Evolutionary conservation across 2,113 vertebrate species (phyloP), one percentile per base, ranked within the genome.

Genomic region (Nerophis lumbriciformis): DNA sequence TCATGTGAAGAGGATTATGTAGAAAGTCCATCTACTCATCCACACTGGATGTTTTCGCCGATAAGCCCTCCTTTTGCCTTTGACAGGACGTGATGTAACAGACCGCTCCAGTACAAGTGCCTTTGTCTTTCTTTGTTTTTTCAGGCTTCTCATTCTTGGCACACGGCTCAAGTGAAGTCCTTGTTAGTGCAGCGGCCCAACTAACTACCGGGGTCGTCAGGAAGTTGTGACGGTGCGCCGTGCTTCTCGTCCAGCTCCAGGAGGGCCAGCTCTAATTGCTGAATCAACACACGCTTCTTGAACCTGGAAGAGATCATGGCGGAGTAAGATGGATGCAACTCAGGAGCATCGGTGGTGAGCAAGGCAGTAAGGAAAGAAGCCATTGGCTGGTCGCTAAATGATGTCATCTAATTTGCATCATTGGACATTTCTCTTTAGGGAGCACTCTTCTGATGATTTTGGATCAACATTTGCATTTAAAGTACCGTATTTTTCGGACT

Each of bases 231-330:
- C 52, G 88, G 77, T 44, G 91, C 66, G 35, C 85, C 61, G 67
- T 88, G 86, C 69, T 73, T 85, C 69, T 89, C 88, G 73, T 96
- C 91, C 73, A 97, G 79, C 71, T 93, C 90, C 39, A 92, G 87
- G 62, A 99, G 91, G 74, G 90, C 85, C 63, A 82, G 89, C 89
- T 98, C 96, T 88, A 99, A 90, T 87, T 96, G 93, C 88, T 98
- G 95, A 90, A 99, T 98, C 93, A 98, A 92, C 19, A 98, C 92
- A 73, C 94, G 91, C 90, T 97, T 98, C 91, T 98, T 99, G 91
- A 99, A 98, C 90, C 97, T 99, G 85, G 13, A 44, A 21, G 15
- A 53, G 36, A 80, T 14, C 36, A 16, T 15, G 9, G 39, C 9
- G 16, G 35, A 11, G 1, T 11, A 5, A 54, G 53, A 19, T 59